phyloP scores from a whole-genome alignment of 2,113 vertebrate species.

The Upupa epops region DNA sequence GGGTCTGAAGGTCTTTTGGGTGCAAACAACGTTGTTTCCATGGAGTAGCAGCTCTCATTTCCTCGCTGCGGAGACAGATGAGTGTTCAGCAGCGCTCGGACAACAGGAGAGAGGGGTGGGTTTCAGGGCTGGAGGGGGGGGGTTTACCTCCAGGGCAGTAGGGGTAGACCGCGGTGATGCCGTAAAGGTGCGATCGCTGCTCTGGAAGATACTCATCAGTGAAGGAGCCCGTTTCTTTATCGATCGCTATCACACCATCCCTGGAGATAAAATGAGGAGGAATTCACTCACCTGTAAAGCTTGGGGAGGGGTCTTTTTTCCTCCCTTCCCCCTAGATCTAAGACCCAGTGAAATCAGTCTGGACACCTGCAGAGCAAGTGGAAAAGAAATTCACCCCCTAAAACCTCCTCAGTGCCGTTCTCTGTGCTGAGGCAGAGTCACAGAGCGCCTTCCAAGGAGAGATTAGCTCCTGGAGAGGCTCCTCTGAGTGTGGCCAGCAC shows the following conservation, averaged over 20 bases:
- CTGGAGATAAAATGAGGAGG: constrained; percentile 62
- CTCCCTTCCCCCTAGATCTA: accelerated
- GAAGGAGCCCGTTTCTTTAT: constrained; percentile 82
- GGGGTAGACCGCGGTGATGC: constrained; percentile 88
- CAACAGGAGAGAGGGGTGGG: accelerated
- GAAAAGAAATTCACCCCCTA: accelerated
- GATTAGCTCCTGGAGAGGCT: background rate
- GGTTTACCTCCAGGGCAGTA: constrained; percentile 86
- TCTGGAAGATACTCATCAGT: constrained; percentile 92
- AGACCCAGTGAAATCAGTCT: background rate
- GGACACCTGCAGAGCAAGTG: background rate
- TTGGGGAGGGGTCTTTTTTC: accelerated
- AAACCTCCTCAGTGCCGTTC: background rate
- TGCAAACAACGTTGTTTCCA: background rate
- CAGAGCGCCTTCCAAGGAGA: background rate
- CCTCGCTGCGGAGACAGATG: constrained; percentile 54
- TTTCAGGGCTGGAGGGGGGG: too few relatives aligned
- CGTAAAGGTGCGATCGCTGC: constrained; percentile 94
- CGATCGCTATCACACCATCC: constrained; percentile 89
- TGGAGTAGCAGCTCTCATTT: constrained; percentile 11
- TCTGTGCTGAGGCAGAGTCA: background rate
- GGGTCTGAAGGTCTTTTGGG: constrained; percentile 34
- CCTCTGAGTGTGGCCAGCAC: background rate
- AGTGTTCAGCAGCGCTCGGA: accelerated
- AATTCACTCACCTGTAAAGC: background rate